phyloP scores from a whole-genome alignment of 1,140 invertebrate genomes.

The Trichomalopsis sarcophagae region DNA sequence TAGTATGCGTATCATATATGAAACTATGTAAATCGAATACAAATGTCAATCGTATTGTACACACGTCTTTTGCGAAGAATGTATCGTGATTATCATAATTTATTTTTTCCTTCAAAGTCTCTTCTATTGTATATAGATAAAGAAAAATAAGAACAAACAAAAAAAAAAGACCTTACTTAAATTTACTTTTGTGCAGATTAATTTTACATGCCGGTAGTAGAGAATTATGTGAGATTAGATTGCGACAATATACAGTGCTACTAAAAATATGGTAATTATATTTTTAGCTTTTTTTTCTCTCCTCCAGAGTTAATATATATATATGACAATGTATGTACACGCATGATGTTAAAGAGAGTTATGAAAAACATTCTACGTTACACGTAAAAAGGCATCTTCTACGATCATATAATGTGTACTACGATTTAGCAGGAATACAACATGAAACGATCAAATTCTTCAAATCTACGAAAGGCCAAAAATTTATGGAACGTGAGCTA shows the following conservation, averaged over 20 bases:
- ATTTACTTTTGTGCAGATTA: slow-evolving; percentile 48
- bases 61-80: neutral
- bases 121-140: neutral
- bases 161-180: slow-evolving; percentile 30
- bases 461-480: neutral
- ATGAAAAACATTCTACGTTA: slow-evolving; percentile 7
- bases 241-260: slow-evolving; percentile 50
- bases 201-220: slow-evolving; percentile 46
- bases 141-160: slow-evolving; percentile 14
- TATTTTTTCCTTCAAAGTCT: neutral
- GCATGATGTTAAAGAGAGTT: neutral
- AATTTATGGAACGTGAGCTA: neutral
- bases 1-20: neutral
- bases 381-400: neutral
- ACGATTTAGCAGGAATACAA: neutral
- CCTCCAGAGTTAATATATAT: slow-evolving; percentile 28
- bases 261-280: slow-evolving; percentile 53
- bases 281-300: slow-evolving; percentile 24
- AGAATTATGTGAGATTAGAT: slow-evolving; percentile 42
- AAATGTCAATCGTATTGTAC: neutral
- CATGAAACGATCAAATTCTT: neutral
- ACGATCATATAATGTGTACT: slow-evolving; percentile 8
- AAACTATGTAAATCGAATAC: neutral
- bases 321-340: slow-evolving; percentile 2
- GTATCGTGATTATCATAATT: neutral